These are phyloP conservation scores for Mugil cephalus DNA, from an alignment of 2,113 vertebrate genomes.

Conservation along the genomic window DNA sequence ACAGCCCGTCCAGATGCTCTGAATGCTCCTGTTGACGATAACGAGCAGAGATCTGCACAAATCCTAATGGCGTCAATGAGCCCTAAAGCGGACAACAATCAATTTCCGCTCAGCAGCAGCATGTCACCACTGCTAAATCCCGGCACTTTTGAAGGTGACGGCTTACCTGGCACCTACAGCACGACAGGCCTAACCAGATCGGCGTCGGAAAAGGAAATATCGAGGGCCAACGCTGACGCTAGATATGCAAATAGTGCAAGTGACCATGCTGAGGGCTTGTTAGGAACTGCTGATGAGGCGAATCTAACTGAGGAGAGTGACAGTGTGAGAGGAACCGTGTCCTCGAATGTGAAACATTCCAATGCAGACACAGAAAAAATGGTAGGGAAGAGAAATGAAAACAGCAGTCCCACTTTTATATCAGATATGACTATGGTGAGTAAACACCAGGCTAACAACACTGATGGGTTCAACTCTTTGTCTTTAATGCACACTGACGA, in stretches of 20 bases:
- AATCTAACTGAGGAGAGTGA: constrained; percentile 28
- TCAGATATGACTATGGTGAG: neutral
- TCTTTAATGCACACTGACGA: constrained; percentile 8
- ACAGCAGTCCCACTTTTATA: constrained; percentile 1
- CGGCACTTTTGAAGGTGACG: constrained; percentile 41
- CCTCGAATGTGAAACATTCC: constrained; percentile 13
- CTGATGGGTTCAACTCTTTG: constrained; percentile 13
- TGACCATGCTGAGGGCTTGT: constrained; percentile 19
- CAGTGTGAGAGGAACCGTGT: constrained; percentile 4
- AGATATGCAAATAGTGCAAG: constrained; percentile 25
- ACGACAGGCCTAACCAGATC: constrained; percentile 39
- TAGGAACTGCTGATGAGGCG: constrained; percentile 18
- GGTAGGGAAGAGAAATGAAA: constrained; percentile 6
- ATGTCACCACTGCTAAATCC: constrained; percentile 40
- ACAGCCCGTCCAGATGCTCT: constrained; percentile 41
- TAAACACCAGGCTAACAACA: neutral
- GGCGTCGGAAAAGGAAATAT: constrained; percentile 13
- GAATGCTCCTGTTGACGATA: constrained; percentile 58
- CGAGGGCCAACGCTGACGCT: neutral
- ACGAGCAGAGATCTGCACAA: constrained; percentile 50
- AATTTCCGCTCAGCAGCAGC: constrained; percentile 52
- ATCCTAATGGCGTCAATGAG: constrained; percentile 43
- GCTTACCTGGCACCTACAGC: constrained; percentile 48
- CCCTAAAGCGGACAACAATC: constrained; percentile 52
- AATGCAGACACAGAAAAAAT: constrained; percentile 20